These are phyloP conservation scores for Ommatoiulus sabulosus DNA, from an alignment of 2,888 invertebrate species.

Conservation along the genomic window DNA sequence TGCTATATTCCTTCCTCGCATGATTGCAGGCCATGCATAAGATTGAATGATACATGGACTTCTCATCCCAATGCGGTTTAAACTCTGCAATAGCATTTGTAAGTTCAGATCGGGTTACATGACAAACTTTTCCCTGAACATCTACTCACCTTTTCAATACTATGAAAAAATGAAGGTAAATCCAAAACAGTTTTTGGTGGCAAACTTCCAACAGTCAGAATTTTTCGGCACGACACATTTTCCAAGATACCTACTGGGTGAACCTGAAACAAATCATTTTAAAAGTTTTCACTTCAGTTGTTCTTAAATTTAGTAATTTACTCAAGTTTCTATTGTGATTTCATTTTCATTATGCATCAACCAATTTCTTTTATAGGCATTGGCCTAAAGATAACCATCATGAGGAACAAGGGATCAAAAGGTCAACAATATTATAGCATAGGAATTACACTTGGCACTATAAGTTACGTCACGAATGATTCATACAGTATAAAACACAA, in stretches of 20 bases:
- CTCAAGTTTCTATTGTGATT: too few relatives aligned
- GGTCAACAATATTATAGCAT: too few relatives aligned
- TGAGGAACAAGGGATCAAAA: too few relatives aligned
- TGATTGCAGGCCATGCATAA: constrained; percentile 78
- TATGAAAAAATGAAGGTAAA: neutral
- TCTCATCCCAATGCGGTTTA: constrained; percentile 1
- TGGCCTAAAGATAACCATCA: too few relatives aligned
- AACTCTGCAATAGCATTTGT: constrained; percentile 30
- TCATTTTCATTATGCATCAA: neutral
- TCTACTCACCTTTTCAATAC: neutral
- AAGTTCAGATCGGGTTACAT: neutral
- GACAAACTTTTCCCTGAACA: neutral
- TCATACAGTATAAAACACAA: too few relatives aligned
- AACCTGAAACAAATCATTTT: constrained; percentile 38
- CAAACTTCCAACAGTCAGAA: neutral
- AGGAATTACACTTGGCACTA: too few relatives aligned
- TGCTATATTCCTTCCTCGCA: constrained; percentile 76
- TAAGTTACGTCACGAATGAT: too few relatives aligned
- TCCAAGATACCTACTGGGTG: neutral
- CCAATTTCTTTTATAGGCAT: too few relatives aligned
- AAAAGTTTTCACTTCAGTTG: neutral
- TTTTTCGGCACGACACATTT: neutral
- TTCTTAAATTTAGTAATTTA: too few relatives aligned
- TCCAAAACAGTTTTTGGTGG: neutral
- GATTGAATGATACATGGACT: constrained; percentile 72